Conservation (phyloP, 2,113 vertebrate species). For the Phainopepla nitens region DNA sequence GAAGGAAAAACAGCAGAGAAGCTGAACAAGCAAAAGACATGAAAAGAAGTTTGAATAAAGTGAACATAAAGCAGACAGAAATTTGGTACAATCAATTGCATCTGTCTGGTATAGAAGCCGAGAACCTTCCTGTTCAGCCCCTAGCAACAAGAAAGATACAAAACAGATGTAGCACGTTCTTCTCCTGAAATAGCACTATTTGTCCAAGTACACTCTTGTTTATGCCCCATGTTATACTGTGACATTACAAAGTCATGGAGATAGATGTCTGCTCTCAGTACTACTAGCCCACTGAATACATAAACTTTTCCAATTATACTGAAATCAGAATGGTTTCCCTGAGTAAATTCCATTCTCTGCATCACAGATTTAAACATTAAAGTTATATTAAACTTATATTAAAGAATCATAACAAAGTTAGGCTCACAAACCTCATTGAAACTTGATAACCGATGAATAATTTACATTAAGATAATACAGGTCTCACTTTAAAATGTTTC, state of each 20-base stretch:
- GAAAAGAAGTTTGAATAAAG: not conserved
- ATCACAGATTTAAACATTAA: constrained; percentile 52
- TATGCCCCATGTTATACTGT: not conserved
- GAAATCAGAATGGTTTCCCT: constrained; percentile 11
- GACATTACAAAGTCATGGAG: not conserved
- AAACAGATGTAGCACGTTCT: not conserved
- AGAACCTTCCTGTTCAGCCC: not conserved
- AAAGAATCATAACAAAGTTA: constrained; percentile 43
- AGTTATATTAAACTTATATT: constrained; percentile 37
- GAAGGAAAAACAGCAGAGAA: not conserved
- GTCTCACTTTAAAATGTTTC: constrained; percentile 17
- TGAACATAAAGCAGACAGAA: not conserved
- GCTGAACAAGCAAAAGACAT: not conserved
- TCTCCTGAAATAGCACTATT: not conserved
- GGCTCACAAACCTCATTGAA: constrained; percentile 16
- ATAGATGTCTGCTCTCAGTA: not conserved
- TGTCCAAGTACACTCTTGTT: not conserved
- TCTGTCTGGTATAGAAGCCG: not conserved
- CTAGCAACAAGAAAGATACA: not conserved
- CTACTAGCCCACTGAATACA: not conserved
- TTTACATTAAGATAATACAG: constrained; percentile 32
- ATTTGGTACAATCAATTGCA: not conserved
- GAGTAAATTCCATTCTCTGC: constrained; percentile 32
- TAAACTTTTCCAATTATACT: constrained; percentile 33
- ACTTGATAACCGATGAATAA: constrained; percentile 47